Base-by-base conservation (phyloP, 2,888 invertebrate species). In the Drosophila flavopinicola region DNA sequence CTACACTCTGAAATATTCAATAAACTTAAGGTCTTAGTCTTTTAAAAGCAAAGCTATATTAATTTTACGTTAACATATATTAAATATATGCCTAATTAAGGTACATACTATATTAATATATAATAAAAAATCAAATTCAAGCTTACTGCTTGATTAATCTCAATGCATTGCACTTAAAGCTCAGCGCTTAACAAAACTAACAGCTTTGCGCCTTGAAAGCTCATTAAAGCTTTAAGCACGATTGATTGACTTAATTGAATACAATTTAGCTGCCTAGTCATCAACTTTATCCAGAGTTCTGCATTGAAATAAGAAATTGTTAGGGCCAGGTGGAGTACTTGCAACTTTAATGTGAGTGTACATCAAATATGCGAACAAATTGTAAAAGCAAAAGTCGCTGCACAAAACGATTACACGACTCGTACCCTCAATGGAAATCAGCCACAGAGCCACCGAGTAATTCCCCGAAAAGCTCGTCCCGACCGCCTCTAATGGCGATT, bases 341-440 rank as follows among this genome's bases (percentile, higher is more conserved):
- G 30, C 30, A 38, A 38, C 20, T 49, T 41, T 29, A 52, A 48
- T 53, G 44, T 20, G 20, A 53, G 37, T 66, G 35, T 35, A 38
- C 60, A 82, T 78, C 66, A 85, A 76, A 54, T 85, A 73, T 83
- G 52, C 42, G 11, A 60, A 61, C 67, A 65, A 73, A 78, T 76
- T 67, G 68, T 66, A 75, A 75, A 61, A 49, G 56, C 70, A 70
- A 64, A 71, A 78, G 61, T 57, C 69, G 61, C 44, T 20, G 29
- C 76, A 67, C 73, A 71, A 79, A 76, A 69, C 78, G 85, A 85
- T 79, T 85, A 85, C 77, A 83, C 41, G 76, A 65, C 71, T 52
- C 41, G 11, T 44, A 20, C 23, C 54, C 61, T 54, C 56, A 63
- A 37, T 64, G 75, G 54, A 72, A 74, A 72, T 69, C 58, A 69